Evolutionary conservation across 2,113 vertebrate species (phyloP), one percentile per base, ranked within the genome.

Genomic region (Pituophis catenifer): DNA sequence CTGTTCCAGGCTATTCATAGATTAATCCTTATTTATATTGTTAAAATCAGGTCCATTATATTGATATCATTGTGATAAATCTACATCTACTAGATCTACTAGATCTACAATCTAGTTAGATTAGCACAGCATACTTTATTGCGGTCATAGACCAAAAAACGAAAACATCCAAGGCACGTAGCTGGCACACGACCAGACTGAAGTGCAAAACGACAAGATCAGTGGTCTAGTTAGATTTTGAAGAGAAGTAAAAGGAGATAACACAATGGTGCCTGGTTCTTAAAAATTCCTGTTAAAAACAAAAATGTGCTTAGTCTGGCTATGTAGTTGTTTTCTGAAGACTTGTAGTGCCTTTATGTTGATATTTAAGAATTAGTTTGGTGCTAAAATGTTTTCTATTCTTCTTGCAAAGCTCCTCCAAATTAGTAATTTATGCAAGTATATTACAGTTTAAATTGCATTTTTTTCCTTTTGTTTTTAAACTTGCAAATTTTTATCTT

Each of bases 371-470:
- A 94, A 24, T 93, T 96, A 2, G 95, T 94, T 97, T 96, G 96
- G 96, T 97, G 97, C 97, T 97, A 92, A 3, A 94, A 90, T 96
- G 93, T 93, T 62, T 58, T 94, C 29, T 33, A 70, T 70, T 70
- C 93, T 92, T 86, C 91, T 90, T 58, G 90, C 89, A 94, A 94
- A 94, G 92, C 91, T 95, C 48, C 92, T 97, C 92, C 93, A 65
- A 65, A 94, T 91, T 94, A 95, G 89, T 59, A 38, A 92, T 94
- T 95, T 94, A 59, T 93, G 94, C 93, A 95, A 21, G 91, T 5
- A 44, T 90, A 6, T 93, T 93, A 85, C 86, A 85, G 90, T 95
- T 96, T 96, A 96, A 95, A 97, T 94, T 92, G 96, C 97, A 97
- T 98, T 98, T 94, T 91, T 70, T 48, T 48, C 44, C 4, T 44